Evolutionary conservation across 1,140 invertebrate species (phyloP).

Genomic region (Varroa destructor): DNA sequence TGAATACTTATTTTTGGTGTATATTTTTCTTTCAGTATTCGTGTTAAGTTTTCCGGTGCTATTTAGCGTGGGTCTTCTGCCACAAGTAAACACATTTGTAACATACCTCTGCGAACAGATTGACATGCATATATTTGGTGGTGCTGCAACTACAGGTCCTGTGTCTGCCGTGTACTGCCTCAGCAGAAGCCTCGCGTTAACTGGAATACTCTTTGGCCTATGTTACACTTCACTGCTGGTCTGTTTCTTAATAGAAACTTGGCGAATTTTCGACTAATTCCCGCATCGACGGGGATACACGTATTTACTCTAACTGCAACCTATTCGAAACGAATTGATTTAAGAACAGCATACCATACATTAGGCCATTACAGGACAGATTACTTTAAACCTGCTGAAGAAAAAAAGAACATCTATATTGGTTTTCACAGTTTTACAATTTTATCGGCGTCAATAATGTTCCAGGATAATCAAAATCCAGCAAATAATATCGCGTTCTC

Average conservation of each 20-base stretch:
- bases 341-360: no score
- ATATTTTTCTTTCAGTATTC: constrained; percentile 48
- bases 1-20: constrained; percentile 1
- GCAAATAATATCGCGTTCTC: constrained; percentile 88
- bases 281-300: background rate
- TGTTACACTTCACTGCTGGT: constrained; percentile 55
- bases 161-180: constrained; percentile 70
- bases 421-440: no score
- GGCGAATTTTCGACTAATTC: constrained; percentile 39
- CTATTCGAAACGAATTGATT: no score
- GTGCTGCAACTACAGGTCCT: constrained; percentile 81
- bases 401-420: no score
- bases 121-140: constrained; percentile 94
- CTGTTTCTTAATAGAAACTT: constrained; percentile 29
- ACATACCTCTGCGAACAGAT: constrained; percentile 85
- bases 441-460: background rate
- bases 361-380: no score
- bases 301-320: no score
- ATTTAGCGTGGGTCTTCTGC: constrained; percentile 84
- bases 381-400: no score
- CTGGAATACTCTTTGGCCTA: constrained; percentile 71
- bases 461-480: constrained; percentile 56
- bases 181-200: constrained; percentile 59
- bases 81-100: constrained; percentile 88
- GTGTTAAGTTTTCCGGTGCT: constrained; percentile 78